Base-by-base conservation (phyloP, 2,797 vertebrate genomes). In the Macropus fuliginosus region DNA sequence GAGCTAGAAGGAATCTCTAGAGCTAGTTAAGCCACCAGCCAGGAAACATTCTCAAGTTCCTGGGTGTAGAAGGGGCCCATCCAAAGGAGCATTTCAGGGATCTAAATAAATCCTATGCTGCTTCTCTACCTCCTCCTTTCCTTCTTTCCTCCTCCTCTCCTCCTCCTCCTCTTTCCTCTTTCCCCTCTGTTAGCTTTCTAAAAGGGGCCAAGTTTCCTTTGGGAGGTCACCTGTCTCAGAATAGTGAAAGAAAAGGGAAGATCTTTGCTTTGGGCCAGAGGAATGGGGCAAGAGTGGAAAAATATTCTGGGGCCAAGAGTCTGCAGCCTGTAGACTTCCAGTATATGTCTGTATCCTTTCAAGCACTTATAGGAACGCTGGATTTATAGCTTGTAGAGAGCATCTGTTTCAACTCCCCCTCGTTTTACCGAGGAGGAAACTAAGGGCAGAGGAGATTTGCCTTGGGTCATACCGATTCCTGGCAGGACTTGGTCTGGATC, bases 21-120 rank as follows among this genome's bases (percentile, higher is more conserved):
- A 81, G 21, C 74, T 11, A 87, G 34, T 55, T n/a, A 40, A 62
- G 74, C 94, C 81, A 27, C 40, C 31, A 87, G 8, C 95, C 94
- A 40, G 46, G 93, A 92, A 92, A 62, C 54, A 13, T 8, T 87
- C 40, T 87, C n/a, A 87, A 50, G 95, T 52, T 57, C 13, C 94
- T 96, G 97, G 97, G 96, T 97, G 98, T 91, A 92, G 62, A 92
- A 91, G 52, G 56, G 1, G 34, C 54, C 5, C 59, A 3, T 24
- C 29, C 56, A 31, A 0, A 81, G 21, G 29, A 27, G 57, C n/a
- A 1, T 29, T 3, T 89, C 50, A 31, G 1, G 59, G 46, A n/a
- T 29, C 13, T 6, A 55, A 74, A 40, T 29, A 87, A 89, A 50
- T 0, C 0, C 0, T 57, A 21, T 9, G 40, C 57, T n/a, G 34